Base-by-base conservation (phyloP, 2,797 vertebrate species). In the Molossus alvarezi region DNA sequence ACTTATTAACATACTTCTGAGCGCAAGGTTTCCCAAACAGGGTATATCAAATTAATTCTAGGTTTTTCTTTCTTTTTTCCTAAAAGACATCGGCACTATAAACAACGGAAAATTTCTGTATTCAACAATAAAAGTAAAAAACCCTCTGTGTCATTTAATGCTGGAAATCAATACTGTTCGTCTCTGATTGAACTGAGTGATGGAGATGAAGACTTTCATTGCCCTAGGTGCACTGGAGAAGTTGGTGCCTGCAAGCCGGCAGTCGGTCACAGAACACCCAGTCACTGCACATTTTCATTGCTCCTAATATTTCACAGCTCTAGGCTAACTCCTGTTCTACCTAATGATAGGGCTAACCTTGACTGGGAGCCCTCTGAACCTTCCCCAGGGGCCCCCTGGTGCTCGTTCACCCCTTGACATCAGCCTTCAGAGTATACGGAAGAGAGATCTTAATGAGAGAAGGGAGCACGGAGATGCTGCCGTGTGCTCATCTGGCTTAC, bases 181-280 rank as follows among this genome's bases (percentile, higher is more conserved):
- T 79, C 71, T 72, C 55, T 57, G 87, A 94, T 85, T 92, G 87
- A 97, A 83, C 81, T 12, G 77, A 90, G 87, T 90, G 64, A 72
- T 86, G 33, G 81, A 87, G 88, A 93, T 95, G 94, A 95, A 97
- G 95, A 81, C 93, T 88, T 96, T 88, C 48, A 51, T 86, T 86
- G 94, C 93, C 96, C 64, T 21, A 33, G 94, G 97, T 96, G 41
- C 83, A 64, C 72, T 93, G 73, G 82, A 37, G 91, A 90, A 23
- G 87, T 69, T 62, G 72, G 55, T 72, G 79, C 73, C 72, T 73
- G 73, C 29, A 3, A 75, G 92, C 88, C 33, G 25, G 67, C 53
- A 60, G 95, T 95, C 69, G 45, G 92, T 85, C 95, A 76, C 67
- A 57, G 85, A 85, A 73, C 51, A 9, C 45, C 48, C 86, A 91